Percentiles rank a stretch among this genome's conserved stretches.
Conservation (phyloP, 1,140 invertebrate species). For the Drosophila bocki region DNA sequence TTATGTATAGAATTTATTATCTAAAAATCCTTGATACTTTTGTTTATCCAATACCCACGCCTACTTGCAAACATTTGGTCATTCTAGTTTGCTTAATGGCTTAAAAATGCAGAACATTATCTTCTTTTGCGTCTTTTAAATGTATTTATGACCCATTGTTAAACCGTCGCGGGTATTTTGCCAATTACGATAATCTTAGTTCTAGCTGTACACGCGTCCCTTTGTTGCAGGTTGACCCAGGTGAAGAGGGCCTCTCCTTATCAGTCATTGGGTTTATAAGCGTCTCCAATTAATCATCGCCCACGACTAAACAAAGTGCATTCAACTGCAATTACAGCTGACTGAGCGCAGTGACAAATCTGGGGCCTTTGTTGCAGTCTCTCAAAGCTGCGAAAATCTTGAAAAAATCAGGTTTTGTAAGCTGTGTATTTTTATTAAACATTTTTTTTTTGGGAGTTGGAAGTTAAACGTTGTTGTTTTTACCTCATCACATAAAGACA, state of each 20-base stretch:
- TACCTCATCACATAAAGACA: conserved; percentile 21
- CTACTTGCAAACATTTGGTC: neutral
- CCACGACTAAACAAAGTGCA: conserved; percentile 52
- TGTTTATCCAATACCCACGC: neutral
- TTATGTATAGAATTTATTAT: neutral
- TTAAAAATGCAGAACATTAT: neutral
- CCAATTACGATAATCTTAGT: conserved; percentile 1
- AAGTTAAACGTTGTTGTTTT: conserved; percentile 15
- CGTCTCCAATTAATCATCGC: conserved; percentile 12
- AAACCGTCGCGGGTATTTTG: neutral
- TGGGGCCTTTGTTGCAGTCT: conserved; percentile 18
- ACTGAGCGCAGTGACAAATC: conserved; percentile 21
- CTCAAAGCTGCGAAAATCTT: conserved; percentile 1
- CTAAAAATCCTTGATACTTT: neutral
- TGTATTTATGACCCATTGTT: neutral
- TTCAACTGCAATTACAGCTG: conserved; percentile 44
- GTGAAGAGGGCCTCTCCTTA: conserved; percentile 3
- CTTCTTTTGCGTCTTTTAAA: neutral
- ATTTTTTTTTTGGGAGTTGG: neutral
- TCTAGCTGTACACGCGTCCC: neutral
- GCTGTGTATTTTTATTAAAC: neutral
- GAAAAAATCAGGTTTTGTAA: conserved; percentile 20
- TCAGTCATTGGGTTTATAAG: conserved; percentile 28
- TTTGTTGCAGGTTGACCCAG: conserved; percentile 9
- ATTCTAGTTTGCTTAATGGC: too few species aligned